phyloP scores from a whole-genome alignment of 1,140 invertebrate species.

The Propsilocerus akamusi region DNA sequence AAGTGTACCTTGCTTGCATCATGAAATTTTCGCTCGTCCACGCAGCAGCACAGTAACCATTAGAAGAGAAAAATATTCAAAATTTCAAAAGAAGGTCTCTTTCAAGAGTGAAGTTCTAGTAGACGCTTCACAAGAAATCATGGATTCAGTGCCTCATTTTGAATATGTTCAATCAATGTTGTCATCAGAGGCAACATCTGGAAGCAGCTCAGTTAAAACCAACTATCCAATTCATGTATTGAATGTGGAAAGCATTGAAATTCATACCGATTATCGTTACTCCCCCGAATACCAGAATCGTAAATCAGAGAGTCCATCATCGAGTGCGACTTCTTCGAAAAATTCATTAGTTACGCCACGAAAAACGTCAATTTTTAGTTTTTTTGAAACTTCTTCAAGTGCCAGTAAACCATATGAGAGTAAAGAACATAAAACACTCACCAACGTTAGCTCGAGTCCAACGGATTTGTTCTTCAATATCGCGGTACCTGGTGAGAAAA shows the following conservation, averaged over 20 bases:
- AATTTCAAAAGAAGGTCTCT: not conserved
- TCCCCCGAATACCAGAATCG: not conserved
- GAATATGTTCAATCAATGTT: not conserved
- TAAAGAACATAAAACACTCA: too few species aligned
- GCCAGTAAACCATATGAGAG: too few species aligned
- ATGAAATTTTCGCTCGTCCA: not conserved
- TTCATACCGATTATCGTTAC: slow-evolving; percentile 4
- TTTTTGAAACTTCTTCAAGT: slow-evolving; percentile 5
- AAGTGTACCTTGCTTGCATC: slow-evolving; percentile 1
- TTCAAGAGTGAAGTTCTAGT: not conserved
- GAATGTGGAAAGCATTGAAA: slow-evolving; percentile 8
- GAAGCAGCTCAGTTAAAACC: too few species aligned
- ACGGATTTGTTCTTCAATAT: slow-evolving; percentile 8
- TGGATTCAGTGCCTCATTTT: slow-evolving; percentile 1
- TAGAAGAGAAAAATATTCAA: not conserved
- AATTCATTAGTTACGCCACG: not conserved
- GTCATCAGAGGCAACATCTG: not conserved
- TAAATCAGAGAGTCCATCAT: not conserved
- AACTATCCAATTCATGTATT: slow-evolving; percentile 2
- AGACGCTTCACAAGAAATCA: not conserved
- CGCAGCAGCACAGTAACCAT: not conserved
- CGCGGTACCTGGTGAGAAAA: not conserved
- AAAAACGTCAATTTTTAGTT: not conserved
- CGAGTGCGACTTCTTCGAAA: not conserved
- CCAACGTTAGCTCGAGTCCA: slow-evolving; percentile 16